A percentile compares a stretch with the other conserved stretches of the same genome.
phyloP scores from a whole-genome alignment of 2,888 invertebrate species.

The Macaria liturata region DNA sequence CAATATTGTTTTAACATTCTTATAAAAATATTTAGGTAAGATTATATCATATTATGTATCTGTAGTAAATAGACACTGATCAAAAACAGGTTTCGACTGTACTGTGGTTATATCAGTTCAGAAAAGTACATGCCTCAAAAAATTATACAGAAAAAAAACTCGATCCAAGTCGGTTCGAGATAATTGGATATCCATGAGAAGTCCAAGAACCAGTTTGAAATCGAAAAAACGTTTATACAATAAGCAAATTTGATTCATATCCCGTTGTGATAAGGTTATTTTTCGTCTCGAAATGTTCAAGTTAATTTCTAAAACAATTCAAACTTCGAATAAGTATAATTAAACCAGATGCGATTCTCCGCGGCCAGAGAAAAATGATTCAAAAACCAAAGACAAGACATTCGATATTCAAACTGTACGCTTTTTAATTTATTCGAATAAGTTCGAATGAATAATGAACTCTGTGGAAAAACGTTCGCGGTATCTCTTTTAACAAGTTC shows the following conservation, averaged over 20 bases:
- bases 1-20: no score
- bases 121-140: neutral
- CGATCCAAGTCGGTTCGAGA: conserved; percentile 12
- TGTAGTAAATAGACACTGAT: no score
- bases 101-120: no score
- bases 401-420: no score
- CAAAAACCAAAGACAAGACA: no score
- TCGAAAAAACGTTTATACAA: neutral
- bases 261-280: neutral
- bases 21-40: no score
- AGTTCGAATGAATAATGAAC: conserved; percentile 20
- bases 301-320: conserved; percentile 29
- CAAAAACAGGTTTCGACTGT: no score
- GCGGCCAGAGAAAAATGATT: conserved; percentile 5
- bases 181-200: conserved; percentile 24
- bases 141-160: conserved; percentile 7
- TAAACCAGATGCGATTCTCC: no score
- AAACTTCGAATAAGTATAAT: conserved; percentile 20
- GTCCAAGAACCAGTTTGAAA: conserved; percentile 25
- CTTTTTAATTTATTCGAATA: conserved; percentile 15
- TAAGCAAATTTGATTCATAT: conserved; percentile 7
- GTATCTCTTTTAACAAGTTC: conserved; percentile 7
- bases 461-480: conserved; percentile 9
- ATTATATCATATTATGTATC: no score
- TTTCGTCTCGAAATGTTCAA: neutral